Conservation (phyloP, 2,797 vertebrate genomes). For the Eidolon dupreanum region DNA sequence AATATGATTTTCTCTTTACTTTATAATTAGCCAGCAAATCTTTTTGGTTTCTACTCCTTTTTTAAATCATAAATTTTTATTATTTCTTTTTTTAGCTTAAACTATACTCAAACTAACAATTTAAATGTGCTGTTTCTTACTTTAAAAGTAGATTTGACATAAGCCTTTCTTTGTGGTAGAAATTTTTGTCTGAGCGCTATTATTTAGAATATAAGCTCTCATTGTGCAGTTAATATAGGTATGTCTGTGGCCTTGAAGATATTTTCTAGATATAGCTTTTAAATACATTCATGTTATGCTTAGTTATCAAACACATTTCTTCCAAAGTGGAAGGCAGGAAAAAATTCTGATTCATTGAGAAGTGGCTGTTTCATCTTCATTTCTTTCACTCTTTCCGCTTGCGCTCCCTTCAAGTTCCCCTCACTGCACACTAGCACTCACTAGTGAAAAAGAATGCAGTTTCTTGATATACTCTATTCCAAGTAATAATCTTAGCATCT, state of each 20-base stretch:
- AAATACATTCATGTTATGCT: slow-evolving; percentile 8
- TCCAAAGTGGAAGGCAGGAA: neutral
- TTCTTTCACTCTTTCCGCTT: neutral
- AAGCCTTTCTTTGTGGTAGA: neutral
- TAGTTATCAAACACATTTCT: slow-evolving; percentile 54
- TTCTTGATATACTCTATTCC: neutral
- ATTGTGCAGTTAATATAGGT: neutral
- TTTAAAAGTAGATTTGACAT: neutral
- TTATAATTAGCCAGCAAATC: neutral
- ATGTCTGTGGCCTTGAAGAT: neutral
- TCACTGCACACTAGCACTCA: neutral
- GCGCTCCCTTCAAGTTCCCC: neutral
- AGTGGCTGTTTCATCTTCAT: slow-evolving; percentile 19
- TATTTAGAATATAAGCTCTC: neutral
- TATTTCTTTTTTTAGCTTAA: slow-evolving; percentile 42
- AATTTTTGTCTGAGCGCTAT: neutral
- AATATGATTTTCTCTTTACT: neutral
- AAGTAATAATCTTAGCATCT: neutral
- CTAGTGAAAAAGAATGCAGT: neutral
- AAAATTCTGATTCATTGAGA: slow-evolving; percentile 1
- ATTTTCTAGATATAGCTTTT: slow-evolving; percentile 51
- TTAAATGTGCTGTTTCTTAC: slow-evolving; percentile 2
- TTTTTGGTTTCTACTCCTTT: neutral
- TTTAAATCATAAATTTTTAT: neutral
- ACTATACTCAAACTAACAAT: neutral